A percentile compares a stretch with the other conserved stretches of the same genome.
Evolutionary conservation across 1,140 invertebrate species (phyloP).

Genomic region (Cyrtorhinus lividipennis): DNA sequence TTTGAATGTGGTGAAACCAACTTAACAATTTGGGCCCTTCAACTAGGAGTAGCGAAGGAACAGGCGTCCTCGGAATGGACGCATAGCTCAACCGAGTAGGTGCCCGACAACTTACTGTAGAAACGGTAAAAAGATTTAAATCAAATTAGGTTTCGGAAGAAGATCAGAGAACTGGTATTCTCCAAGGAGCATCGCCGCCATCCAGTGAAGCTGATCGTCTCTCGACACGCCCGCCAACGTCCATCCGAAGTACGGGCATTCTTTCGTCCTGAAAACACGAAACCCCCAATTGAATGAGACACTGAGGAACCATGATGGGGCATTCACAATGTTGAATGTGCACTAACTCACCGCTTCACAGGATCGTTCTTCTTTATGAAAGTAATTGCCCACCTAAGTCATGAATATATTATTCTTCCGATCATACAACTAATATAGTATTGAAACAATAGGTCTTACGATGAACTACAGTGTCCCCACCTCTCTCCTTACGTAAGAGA

Average conservation of each 20-base stretch:
- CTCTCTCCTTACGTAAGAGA: too few species aligned
- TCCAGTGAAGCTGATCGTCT: constrained; percentile 56
- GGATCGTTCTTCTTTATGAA: constrained; percentile 53
- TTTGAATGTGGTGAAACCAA: too few species aligned
- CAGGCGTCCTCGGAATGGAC: too few species aligned
- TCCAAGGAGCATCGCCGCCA: constrained; percentile 53
- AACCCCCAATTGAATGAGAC: constrained; percentile 14
- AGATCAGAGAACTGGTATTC: constrained; percentile 37
- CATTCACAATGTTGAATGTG: background rate
- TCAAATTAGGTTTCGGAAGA: constrained; percentile 18
- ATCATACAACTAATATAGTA: too few species aligned
- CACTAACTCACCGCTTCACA: constrained; percentile 38
- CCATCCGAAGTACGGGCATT: constrained; percentile 59
- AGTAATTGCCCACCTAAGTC: constrained; percentile 59
- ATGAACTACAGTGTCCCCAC: too few species aligned
- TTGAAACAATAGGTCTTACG: too few species aligned
- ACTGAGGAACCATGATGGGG: constrained; percentile 1
- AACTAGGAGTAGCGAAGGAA: too few species aligned
- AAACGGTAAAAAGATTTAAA: too few species aligned
- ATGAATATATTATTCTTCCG: too few species aligned
- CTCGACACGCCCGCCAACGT: constrained; percentile 55
- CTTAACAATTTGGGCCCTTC: too few species aligned
- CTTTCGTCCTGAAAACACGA: constrained; percentile 48
- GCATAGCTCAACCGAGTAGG: too few species aligned
- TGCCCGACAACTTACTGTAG: too few species aligned